Evolutionary conservation across 2,888 invertebrate genomes (phyloP).

Genomic region (Drosophila multiciliata): DNA sequence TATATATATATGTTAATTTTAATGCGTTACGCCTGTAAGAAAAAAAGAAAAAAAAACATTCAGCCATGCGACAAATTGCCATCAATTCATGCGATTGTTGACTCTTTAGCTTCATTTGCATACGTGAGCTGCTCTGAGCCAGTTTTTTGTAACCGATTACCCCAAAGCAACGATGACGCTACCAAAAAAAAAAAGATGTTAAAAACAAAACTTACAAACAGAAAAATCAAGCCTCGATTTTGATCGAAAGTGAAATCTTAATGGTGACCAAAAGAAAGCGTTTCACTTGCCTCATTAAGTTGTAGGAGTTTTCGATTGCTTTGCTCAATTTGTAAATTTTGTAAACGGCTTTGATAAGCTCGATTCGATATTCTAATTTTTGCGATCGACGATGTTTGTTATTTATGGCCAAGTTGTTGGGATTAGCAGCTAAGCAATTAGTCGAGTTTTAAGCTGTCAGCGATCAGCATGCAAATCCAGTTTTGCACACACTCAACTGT

Average conservation of each 20-base stretch:
- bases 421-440: constrained; percentile 16
- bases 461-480: constrained; percentile 15
- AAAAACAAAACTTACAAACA: constrained; percentile 1
- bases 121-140: constrained; percentile 58
- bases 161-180: constrained; percentile 39
- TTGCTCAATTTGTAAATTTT: constrained; percentile 63
- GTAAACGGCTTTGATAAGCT: constrained; percentile 40
- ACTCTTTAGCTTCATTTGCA: constrained; percentile 65
- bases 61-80: constrained; percentile 68
- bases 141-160: constrained; percentile 52
- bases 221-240: constrained; percentile 36
- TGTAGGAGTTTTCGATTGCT: constrained; percentile 65
- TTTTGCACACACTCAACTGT: constrained; percentile 23
- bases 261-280: constrained; percentile 60
- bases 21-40: constrained; percentile 48
- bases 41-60: constrained; percentile 12
- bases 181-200: constrained; percentile 17
- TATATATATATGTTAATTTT: constrained; percentile 59
- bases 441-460: constrained; percentile 49
- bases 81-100: constrained; percentile 70
- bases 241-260: constrained; percentile 67
- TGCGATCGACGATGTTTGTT: constrained; percentile 37
- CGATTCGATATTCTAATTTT: constrained; percentile 56
- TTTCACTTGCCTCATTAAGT: constrained; percentile 60
- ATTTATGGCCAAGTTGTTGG: constrained; percentile 49